Percentiles rank a stretch among this genome's conserved stretches.
Evolutionary conservation across 2,797 vertebrate genomes (phyloP).

Genomic region (Percopsis omiscomaycus): DNA sequence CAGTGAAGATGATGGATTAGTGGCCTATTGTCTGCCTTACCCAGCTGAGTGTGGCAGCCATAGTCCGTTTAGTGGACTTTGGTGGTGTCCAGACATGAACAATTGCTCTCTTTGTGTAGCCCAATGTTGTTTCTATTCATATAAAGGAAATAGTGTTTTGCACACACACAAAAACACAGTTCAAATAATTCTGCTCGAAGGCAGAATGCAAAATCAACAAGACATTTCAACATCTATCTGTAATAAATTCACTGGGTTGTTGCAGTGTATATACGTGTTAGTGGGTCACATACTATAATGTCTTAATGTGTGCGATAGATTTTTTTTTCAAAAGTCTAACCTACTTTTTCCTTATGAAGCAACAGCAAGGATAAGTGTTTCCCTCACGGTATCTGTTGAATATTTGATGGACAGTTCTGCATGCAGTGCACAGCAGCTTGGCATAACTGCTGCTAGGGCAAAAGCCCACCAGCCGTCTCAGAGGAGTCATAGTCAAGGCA

Average conservation of each 20-base stretch:
- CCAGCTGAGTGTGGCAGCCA: slow-evolving; percentile 42
- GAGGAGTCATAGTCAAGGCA: slow-evolving; percentile 40
- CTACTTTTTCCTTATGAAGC: slow-evolving; percentile 49
- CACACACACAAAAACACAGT: slow-evolving; percentile 1
- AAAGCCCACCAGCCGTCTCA: slow-evolving; percentile 55
- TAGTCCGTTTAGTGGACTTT: slow-evolving; percentile 42
- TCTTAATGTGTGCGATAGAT: slow-evolving; percentile 21
- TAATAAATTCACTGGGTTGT: slow-evolving; percentile 15
- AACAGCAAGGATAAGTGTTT: slow-evolving; percentile 48
- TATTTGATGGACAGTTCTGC: slow-evolving; percentile 73
- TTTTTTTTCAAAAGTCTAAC: slow-evolving; percentile 40
- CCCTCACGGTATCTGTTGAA: slow-evolving; percentile 64
- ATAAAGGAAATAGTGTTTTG: slow-evolving; percentile 35
- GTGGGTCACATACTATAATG: slow-evolving; percentile 37
- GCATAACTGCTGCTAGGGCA: slow-evolving; percentile 63
- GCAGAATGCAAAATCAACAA: slow-evolving; percentile 45
- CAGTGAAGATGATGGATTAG: slow-evolving; percentile 49
- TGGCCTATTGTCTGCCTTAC: slow-evolving; percentile 36
- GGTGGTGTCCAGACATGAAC: slow-evolving; percentile 64
- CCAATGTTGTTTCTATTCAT: slow-evolving; percentile 57
- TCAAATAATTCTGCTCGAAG: slow-evolving; percentile 43
- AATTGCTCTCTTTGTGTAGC: slow-evolving; percentile 70
- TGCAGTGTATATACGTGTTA: slow-evolving; percentile 25
- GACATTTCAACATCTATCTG: slow-evolving; percentile 23
- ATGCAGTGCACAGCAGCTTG: slow-evolving; percentile 57